Evolutionary conservation across 2,113 vertebrate species (phyloP).

Genomic region (Triplophysa tibetana): DNA sequence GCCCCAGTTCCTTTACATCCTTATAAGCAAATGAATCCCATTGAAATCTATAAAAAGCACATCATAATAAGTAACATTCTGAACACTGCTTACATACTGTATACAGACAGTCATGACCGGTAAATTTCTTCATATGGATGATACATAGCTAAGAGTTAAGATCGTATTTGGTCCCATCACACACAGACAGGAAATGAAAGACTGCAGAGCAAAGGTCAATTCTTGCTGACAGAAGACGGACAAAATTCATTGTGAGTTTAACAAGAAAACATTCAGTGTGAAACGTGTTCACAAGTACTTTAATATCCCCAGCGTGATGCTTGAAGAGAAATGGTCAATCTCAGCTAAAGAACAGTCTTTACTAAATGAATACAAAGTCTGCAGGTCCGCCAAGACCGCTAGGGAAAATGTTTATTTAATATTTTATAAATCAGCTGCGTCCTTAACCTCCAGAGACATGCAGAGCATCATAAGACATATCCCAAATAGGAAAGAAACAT

Average conservation of each 20-base stretch:
- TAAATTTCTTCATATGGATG: background rate
- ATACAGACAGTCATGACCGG: background rate
- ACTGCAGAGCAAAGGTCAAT: conserved; percentile 31
- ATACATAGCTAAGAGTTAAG: background rate
- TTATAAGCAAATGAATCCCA: background rate
- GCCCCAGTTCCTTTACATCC: no score
- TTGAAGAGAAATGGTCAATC: background rate
- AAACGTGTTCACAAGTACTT: conserved; percentile 17
- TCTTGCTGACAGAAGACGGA: conserved; percentile 8
- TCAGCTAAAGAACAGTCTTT: conserved; percentile 29
- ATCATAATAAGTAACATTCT: background rate
- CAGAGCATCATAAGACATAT: background rate
- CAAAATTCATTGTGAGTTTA: conserved; percentile 26
- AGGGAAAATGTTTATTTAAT: conserved; percentile 21
- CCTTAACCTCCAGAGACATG: conserved; percentile 11
- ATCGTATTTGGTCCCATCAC: background rate
- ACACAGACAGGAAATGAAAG: conserved; percentile 42
- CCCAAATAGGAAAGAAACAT: conserved; percentile 9
- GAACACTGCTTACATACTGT: background rate
- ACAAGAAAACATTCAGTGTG: background rate
- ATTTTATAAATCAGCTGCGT: conserved; percentile 17
- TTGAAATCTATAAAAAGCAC: background rate
- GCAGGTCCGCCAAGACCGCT: conserved; percentile 14
- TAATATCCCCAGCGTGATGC: conserved; percentile 36
- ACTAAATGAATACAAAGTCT: conserved; percentile 23